Base-by-base conservation (phyloP, 2,888 invertebrate genomes). In the Hirtodrosophila histrioides region DNA sequence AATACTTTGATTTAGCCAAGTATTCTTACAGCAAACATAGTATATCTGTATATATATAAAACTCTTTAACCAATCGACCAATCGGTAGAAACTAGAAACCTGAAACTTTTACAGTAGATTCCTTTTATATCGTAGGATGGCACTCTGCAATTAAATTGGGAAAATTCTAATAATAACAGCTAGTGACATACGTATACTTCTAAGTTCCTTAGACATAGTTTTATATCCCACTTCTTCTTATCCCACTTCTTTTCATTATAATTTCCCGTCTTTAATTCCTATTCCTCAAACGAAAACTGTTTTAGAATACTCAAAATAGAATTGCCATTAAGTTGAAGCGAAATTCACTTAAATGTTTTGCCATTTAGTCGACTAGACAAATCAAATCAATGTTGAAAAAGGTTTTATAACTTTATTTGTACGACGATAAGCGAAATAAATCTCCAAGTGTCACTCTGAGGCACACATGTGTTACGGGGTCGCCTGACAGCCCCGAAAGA, bases 321-420 rank as follows among this genome's bases (percentile, higher is more conserved):
- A 27, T 35, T 11, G 36, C 6, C 29, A 61, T 61, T 60, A 69
- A 61, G 63, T 63, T 53, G 35, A 44, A 23, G 29, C 29, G 10
- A 62, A 62, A 67, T 76, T 74, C 69, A 60, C 67, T 78, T 74
- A 68, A 66, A 55, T 69, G 48, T 46, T 58, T 51, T 45, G 50
- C 27, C 46, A 50, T 39, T 70, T 27, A 43, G 41, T 62, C 37
- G 50, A 69, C 29, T 58, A 58, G 45, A 43, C 82, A 86, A 83
- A 88, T 86, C 78, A 76, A 79, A 82, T 80, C 56, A 68, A 66
- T 64, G 56, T 35, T 10, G 23, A 54, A 48, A 64, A 72, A 65
- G 51, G 75, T 60, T 70, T 84, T 84, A 86, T 78, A 81, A 86
- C 86, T 75, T 86, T 86, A 85, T 88, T 88, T 84, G 72, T 63